These are phyloP conservation scores for Phrynocephalus guinanensis DNA, from an alignment of 2,797 vertebrate species.

Conservation along the genomic window DNA sequence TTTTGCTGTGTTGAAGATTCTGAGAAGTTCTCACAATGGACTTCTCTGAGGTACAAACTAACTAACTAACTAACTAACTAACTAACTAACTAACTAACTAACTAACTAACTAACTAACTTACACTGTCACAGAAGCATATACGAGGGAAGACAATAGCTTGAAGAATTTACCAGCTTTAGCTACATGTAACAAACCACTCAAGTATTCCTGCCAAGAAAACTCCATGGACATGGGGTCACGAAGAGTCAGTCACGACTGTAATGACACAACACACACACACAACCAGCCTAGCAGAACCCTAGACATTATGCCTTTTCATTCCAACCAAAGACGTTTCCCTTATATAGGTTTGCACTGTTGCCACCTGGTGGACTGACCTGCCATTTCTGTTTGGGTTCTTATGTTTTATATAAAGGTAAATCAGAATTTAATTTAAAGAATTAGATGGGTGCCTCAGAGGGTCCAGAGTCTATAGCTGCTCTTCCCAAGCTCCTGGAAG, in stretches of 20 bases:
- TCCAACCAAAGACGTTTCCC: background rate
- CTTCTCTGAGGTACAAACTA: background rate
- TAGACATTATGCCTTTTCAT: background rate
- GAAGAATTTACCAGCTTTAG: background rate
- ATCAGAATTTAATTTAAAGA: background rate
- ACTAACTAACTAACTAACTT: background rate
- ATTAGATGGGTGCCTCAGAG: no score
- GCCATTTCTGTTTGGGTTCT: background rate
- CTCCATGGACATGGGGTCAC: no score
- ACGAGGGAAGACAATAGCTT: background rate
- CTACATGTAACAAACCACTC: no score
- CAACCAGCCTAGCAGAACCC: background rate
- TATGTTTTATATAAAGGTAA: background rate
- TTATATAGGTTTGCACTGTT: background rate
- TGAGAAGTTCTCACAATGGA: constrained; percentile 9
- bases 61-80: background rate
- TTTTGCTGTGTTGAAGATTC: background rate
- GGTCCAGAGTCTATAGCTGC: no score
- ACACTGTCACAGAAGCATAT: background rate
- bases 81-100: background rate
- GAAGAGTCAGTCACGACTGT: no score
- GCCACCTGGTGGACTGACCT: constrained; percentile 2
- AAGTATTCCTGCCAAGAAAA: no score
- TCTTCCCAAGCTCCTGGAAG: no score
- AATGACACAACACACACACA: no score